A percentile compares a stretch with the other conserved stretches of the same genome.
Conservation (phyloP, 2,888 invertebrate species). For the Kuschelorhynchus macadamiae region DNA sequence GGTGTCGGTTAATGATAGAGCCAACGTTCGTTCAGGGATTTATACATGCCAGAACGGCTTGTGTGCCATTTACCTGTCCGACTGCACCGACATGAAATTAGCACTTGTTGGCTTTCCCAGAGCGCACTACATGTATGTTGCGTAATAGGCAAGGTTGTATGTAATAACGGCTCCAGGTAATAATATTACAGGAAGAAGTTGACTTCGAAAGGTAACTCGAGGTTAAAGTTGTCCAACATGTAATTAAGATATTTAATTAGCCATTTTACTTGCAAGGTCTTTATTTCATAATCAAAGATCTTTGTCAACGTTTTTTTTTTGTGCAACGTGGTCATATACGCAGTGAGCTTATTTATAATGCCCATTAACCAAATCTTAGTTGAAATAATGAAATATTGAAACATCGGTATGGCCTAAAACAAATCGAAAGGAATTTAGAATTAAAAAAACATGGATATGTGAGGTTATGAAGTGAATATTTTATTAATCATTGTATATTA, state of each 20-base stretch:
- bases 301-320: too few relatives aligned
- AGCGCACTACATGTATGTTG: conserved; percentile 21
- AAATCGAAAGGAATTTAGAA: too few relatives aligned
- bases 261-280: too few relatives aligned
- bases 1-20: conserved; percentile 24
- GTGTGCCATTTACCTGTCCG: conserved; percentile 39
- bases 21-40: conserved; percentile 17
- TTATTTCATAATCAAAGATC: too few relatives aligned
- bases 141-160: conserved; percentile 33
- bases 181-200: conserved; percentile 34
- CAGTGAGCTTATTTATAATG: too few relatives aligned
- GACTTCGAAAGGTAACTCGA: conserved; percentile 40
- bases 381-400: too few relatives aligned
- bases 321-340: too few relatives aligned
- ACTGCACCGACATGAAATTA: conserved; percentile 29
- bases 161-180: conserved; percentile 42
- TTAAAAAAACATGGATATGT: too few relatives aligned
- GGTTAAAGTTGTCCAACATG: conserved; percentile 24
- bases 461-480: too few relatives aligned
- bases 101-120: conserved; percentile 30
- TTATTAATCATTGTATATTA: too few relatives aligned
- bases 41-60: conserved; percentile 28
- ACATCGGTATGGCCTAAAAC: too few relatives aligned
- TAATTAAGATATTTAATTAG: not conserved
- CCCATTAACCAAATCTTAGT: too few relatives aligned